Evolutionary conservation across 2,113 vertebrate species (phyloP), one percentile per base, ranked within the genome.

Genomic region (Pseudopodoces humilis): DNA sequence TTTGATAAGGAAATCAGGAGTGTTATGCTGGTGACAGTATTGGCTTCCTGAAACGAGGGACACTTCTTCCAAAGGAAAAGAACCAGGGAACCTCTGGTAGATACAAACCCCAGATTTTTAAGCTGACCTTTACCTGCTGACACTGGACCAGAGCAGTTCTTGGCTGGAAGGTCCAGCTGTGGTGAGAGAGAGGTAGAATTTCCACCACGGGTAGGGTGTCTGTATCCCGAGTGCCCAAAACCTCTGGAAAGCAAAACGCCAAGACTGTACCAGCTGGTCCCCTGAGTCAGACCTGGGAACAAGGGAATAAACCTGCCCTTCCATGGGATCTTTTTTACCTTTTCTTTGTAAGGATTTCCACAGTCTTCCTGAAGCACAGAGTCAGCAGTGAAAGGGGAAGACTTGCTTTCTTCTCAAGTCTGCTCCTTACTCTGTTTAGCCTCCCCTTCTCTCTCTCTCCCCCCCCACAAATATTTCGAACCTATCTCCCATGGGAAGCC

Each of bases 171-270:
- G 21, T 52, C 23, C 19, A 24, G 44, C 47, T 31, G 11, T 49
- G 44, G 15, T 58, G 15, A 64, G 46, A 27, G 0, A 7, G 35
- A 11, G 47, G 20, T 44, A 50, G 50, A 83, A 35, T 55, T 53
- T 14, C 4, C 3, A 11, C 12, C 1, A 0, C 0, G 1, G 18
- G 12, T 5, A 19, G 12, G 11, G 4, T 2, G 1, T 83, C 28
- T 2, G 6, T 16, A 74, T 15, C 15, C 62, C 13, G 17, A 55
- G 47, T 25, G 15, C 13, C 24, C 2, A 7, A 79, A 60, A 8
- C 10, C 13, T 43, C 23, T 17, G 15, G 27, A 58, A 84, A 63
- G 9, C 30, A 81, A 43, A 83, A 37, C 22, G 17, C 9, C 10
- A 25, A 15, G 37, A 28, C 43, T 75, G 41, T n/a, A 31, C 3